Percentiles rank a stretch among this genome's conserved stretches.
These are phyloP conservation scores for Phrynocephalus versicolor DNA, from an alignment of 2,113 vertebrate genomes.

Conservation along the genomic window DNA sequence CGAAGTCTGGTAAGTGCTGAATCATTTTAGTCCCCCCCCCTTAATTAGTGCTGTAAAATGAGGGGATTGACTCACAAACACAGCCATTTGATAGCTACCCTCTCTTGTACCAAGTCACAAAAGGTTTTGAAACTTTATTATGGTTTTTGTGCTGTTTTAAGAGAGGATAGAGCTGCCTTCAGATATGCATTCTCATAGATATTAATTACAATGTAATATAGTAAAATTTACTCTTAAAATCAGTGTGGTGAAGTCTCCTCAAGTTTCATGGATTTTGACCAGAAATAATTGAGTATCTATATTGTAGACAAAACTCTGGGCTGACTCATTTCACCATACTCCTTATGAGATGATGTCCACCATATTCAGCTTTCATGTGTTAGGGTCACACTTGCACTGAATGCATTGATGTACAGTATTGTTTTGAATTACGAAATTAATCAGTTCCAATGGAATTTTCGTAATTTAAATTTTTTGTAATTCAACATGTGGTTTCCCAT, in stretches of 20 bases:
- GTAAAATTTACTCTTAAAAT: background rate
- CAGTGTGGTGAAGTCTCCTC: too few relatives aligned
- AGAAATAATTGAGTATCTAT: background rate
- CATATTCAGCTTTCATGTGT: background rate
- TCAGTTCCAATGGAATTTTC: too few relatives aligned
- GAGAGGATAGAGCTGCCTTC: background rate
- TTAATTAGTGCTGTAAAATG: background rate
- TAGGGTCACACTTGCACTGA: background rate
- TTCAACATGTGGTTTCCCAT: too few relatives aligned
- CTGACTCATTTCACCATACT: background rate
- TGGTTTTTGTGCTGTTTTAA: background rate
- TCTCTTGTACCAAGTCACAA: constrained; percentile 22
- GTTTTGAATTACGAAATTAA: too few relatives aligned
- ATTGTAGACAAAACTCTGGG: background rate
- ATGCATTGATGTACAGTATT: background rate
- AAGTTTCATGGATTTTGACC: background rate
- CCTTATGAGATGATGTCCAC: background rate
- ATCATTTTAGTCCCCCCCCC: background rate
- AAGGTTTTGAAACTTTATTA: background rate
- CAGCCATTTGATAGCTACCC: background rate
- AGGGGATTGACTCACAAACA: background rate
- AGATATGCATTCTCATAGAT: background rate
- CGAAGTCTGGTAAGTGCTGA: constrained; percentile 90
- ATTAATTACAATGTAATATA: background rate
- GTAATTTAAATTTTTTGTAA: too few relatives aligned